Conservation (phyloP, 1,140 invertebrate genomes). For the Lepidurus couesii region DNA sequence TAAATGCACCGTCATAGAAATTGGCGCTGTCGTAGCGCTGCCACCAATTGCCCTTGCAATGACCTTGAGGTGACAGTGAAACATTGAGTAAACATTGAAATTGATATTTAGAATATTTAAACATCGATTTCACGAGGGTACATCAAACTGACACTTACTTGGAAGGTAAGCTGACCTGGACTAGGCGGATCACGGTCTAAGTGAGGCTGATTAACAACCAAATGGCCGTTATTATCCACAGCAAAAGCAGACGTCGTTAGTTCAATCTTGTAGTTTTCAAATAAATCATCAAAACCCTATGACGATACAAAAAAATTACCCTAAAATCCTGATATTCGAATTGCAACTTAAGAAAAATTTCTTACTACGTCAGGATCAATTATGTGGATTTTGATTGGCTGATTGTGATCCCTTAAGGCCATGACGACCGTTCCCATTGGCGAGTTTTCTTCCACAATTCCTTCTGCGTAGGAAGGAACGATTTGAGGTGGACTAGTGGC, state of each 20-base stretch:
- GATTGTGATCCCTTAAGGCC: conserved; percentile 51
- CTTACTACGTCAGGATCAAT: conserved; percentile 75
- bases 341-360: conserved; percentile 34
- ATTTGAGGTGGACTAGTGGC: conserved; percentile 78
- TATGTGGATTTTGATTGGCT: conserved; percentile 64
- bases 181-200: conserved; percentile 81
- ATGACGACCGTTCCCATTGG: conserved; percentile 73
- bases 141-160: conserved; percentile 46
- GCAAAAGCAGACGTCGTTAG: conserved; percentile 75
- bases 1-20: conserved; percentile 68
- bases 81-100: not conserved
- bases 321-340: conserved; percentile 30
- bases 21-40: conserved; percentile 68
- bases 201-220: conserved; percentile 69
- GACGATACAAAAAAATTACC: conserved; percentile 36
- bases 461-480: conserved; percentile 61
- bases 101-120: not conserved
- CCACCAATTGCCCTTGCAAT: conserved; percentile 72
- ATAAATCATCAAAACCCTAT: conserved; percentile 59
- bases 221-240: conserved; percentile 62
- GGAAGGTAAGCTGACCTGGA: conserved; percentile 72
- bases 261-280: conserved; percentile 71
- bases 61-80: conserved; percentile 40
- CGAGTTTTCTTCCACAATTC: conserved; percentile 77
- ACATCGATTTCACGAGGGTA: not conserved